Conservation (phyloP, 92 coral and sea anemone genomes). For the Palythoa caribaeorum region DNA sequence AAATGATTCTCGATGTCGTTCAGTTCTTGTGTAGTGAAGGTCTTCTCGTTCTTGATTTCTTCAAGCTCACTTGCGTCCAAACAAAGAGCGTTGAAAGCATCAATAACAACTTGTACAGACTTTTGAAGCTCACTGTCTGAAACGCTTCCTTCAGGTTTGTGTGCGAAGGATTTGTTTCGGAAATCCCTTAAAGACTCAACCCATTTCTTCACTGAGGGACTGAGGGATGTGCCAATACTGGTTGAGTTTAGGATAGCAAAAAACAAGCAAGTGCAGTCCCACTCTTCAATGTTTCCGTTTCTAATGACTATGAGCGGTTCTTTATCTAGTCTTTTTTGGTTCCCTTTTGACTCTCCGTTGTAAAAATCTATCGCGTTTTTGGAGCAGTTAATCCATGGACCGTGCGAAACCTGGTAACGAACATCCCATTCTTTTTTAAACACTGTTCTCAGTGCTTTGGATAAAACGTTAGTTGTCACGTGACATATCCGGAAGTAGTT, state of each 20-base stretch:
- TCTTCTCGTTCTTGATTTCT: conserved; percentile 28
- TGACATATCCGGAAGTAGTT: too few species aligned
- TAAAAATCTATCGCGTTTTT: too few species aligned
- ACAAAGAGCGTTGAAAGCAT: conserved; percentile 11
- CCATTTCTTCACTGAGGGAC: background rate
- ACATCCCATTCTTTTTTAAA: too few species aligned
- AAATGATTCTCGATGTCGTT: background rate
- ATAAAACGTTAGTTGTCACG: too few species aligned
- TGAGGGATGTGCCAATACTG: conserved; percentile 37
- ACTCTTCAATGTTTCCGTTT: conserved; percentile 48
- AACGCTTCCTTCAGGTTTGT: too few species aligned
- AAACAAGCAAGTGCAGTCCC: conserved; percentile 61
- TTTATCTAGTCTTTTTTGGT: too few species aligned
- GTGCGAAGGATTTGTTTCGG: too few species aligned
- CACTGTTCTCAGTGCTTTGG: too few species aligned
- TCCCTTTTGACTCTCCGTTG: too few species aligned
- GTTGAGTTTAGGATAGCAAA: conserved; percentile 43
- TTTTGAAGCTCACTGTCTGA: conserved; percentile 12
- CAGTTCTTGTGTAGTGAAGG: background rate
- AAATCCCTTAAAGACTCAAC: conserved; percentile 12
- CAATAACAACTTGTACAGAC: background rate
- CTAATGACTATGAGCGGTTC: too few species aligned
- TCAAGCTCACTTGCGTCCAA: conserved; percentile 4
- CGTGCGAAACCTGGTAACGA: too few species aligned
- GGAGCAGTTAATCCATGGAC: too few species aligned